A percentile compares a stretch with the other conserved stretches of the same genome.
Evolutionary conservation across 2,888 invertebrate species (phyloP).

Genomic region (Archips crataeganus): DNA sequence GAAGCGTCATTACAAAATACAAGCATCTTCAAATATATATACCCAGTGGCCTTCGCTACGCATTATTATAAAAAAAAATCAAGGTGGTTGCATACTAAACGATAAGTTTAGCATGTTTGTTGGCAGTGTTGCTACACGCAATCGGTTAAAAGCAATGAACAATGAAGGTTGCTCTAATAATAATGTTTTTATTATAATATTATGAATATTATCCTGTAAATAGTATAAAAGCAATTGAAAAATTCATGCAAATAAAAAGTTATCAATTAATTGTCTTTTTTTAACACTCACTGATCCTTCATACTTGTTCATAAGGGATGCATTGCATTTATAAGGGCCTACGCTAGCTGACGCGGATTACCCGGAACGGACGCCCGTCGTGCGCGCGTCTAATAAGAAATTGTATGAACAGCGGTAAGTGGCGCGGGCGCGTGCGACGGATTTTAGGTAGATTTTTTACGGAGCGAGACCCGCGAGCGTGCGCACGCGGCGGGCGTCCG

Average conservation of each 20-base stretch:
- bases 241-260: constrained; percentile 62
- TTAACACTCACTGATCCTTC: too few relatives aligned
- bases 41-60: constrained; percentile 4
- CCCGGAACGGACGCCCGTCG: too few relatives aligned
- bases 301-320: too few relatives aligned
- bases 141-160: constrained; percentile 47
- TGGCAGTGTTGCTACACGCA: constrained; percentile 35
- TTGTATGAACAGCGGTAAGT: too few relatives aligned
- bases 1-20: background rate
- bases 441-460: too few relatives aligned
- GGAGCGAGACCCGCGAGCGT: too few relatives aligned
- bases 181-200: constrained; percentile 55
- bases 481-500: too few relatives aligned
- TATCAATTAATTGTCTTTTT: constrained; percentile 48
- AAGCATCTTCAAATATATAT: background rate
- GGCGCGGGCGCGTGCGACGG: too few relatives aligned
- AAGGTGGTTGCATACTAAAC: constrained; percentile 4
- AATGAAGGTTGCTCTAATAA: constrained; percentile 54
- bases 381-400: too few relatives aligned
- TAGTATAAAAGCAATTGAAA: constrained; percentile 58
- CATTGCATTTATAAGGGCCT: too few relatives aligned
- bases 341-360: too few relatives aligned
- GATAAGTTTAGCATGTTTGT: constrained; percentile 8
- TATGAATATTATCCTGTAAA: constrained; percentile 60
- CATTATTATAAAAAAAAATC: background rate